Conservation (phyloP, 2,888 invertebrate genomes). For the Venusia cambrica region DNA sequence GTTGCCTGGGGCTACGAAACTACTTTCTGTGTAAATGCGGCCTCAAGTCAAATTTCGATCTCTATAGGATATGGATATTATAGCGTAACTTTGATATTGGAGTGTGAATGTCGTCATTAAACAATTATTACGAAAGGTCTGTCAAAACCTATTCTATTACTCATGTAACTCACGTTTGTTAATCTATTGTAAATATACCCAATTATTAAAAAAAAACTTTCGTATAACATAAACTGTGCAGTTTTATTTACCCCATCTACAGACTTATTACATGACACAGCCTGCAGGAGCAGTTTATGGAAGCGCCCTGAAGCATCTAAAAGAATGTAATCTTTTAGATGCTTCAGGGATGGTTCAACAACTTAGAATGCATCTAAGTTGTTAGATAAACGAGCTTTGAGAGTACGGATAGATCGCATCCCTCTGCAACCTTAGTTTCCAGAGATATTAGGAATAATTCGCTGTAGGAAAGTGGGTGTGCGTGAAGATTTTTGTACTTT, state of each 20-base stretch:
- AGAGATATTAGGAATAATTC: no score
- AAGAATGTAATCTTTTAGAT: no score
- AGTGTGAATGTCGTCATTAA: constrained; percentile 51
- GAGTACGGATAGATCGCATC: no score
- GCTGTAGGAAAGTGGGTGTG: no score
- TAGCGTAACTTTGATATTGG: constrained; percentile 51
- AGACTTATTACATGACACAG: no score
- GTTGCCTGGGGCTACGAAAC: neutral
- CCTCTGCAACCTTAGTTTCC: no score
- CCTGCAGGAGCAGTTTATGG: no score
- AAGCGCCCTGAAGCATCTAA: no score
- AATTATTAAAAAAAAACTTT: constrained; percentile 78
- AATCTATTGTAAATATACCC: constrained; percentile 79
- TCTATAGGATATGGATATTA: constrained; percentile 39
- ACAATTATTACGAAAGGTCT: constrained; percentile 40
- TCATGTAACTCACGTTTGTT: constrained; percentile 78
- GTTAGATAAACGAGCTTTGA: no score
- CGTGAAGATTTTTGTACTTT: no score
- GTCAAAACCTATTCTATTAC: constrained; percentile 55
- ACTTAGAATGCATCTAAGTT: no score
- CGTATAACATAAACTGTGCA: constrained; percentile 59
- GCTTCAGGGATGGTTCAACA: no score
- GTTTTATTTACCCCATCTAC: constrained; percentile 53
- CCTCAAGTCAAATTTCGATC: constrained; percentile 41
- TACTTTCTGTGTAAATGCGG: constrained; percentile 4